Percentiles rank a stretch among this genome's conserved stretches.
These are phyloP conservation scores for Bursaphelenchus okinawaensis DNA, from an alignment of 2,888 invertebrate genomes.

Conservation along the genomic window DNA sequence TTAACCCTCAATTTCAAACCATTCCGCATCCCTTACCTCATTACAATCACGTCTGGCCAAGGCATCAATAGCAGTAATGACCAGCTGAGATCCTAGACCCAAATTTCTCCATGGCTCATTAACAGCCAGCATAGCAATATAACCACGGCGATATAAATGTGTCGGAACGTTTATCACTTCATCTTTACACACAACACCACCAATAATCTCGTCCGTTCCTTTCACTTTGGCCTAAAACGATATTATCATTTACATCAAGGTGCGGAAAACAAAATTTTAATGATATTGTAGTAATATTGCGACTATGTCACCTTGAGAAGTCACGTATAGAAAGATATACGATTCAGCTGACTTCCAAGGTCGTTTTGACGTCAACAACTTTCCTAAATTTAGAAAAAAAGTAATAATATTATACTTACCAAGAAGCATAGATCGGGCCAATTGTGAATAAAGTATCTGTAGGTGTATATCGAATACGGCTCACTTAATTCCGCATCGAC, in stretches of 20 bases:
- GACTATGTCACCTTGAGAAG: too few relatives aligned
- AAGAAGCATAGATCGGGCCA: constrained; percentile 98
- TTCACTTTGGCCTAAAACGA: constrained; percentile 34
- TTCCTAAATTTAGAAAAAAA: not conserved
- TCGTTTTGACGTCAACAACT: too few relatives aligned
- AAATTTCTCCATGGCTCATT: constrained; percentile 87
- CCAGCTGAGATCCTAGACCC: constrained; percentile 74
- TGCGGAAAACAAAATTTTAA: too few relatives aligned
- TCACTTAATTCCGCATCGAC: constrained; percentile 98
- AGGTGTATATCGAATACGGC: constrained; percentile 99
- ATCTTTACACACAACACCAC: constrained; percentile 92
- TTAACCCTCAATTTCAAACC: too few relatives aligned
- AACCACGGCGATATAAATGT: constrained; percentile 68
- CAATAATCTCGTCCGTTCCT: constrained; percentile 69
- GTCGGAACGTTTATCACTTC: constrained; percentile 60
- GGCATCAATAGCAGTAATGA: constrained; percentile 68
- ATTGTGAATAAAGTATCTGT: constrained; percentile 99
- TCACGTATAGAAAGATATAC: too few relatives aligned
- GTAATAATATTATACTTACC: constrained; percentile 63
- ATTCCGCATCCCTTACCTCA: constrained; percentile 72
- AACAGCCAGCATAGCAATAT: constrained; percentile 98
- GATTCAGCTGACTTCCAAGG: too few relatives aligned
- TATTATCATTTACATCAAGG: too few relatives aligned
- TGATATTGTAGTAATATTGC: too few relatives aligned
- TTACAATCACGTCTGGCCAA: constrained; percentile 94